Percentiles rank a stretch among this genome's conserved stretches.
phyloP scores from a whole-genome alignment of 2,888 invertebrate species.

The Drosophila putrida region DNA sequence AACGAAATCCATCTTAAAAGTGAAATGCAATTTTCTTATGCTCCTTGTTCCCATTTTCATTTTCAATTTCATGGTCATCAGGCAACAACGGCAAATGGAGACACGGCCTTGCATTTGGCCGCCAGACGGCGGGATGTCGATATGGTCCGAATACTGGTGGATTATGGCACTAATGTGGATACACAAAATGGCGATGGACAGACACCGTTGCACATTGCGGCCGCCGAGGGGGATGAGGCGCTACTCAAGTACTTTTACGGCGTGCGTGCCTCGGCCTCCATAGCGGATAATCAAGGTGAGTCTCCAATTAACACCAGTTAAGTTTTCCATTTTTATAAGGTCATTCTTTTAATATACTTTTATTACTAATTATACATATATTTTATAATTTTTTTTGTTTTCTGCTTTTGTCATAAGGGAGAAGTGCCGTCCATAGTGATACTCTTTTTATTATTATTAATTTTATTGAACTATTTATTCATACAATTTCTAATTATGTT shows the following conservation, averaged over 20 bases:
- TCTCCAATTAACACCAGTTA: background rate
- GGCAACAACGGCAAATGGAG: slow-evolving; percentile 93
- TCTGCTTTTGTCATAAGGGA: too few relatives aligned
- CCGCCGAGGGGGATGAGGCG: slow-evolving; percentile 97
- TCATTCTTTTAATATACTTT: too few relatives aligned
- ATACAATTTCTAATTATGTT: too few relatives aligned
- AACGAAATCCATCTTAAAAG: slow-evolving; percentile 45
- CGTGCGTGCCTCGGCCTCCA: slow-evolving; percentile 96
- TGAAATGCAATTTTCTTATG: slow-evolving; percentile 28
- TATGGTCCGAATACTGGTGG: slow-evolving; percentile 95
- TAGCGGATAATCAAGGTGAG: slow-evolving; percentile 95
- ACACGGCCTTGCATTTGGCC: slow-evolving; percentile 97
- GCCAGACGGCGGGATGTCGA: slow-evolving; percentile 97
- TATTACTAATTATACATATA: too few relatives aligned
- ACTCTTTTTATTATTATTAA: too few relatives aligned
- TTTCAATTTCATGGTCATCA: slow-evolving; percentile 84
- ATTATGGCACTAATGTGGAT: slow-evolving; percentile 96
- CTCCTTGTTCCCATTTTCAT: slow-evolving; percentile 11
- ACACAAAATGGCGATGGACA: slow-evolving; percentile 97
- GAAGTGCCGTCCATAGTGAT: too few relatives aligned
- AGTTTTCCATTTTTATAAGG: too few relatives aligned
- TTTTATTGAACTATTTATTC: too few relatives aligned
- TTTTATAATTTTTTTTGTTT: too few relatives aligned
- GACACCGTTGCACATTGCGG: slow-evolving; percentile 97
- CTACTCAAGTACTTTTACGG: slow-evolving; percentile 98